Conservation (phyloP, 2,888 invertebrate genomes). For the Eurois occulta region DNA sequence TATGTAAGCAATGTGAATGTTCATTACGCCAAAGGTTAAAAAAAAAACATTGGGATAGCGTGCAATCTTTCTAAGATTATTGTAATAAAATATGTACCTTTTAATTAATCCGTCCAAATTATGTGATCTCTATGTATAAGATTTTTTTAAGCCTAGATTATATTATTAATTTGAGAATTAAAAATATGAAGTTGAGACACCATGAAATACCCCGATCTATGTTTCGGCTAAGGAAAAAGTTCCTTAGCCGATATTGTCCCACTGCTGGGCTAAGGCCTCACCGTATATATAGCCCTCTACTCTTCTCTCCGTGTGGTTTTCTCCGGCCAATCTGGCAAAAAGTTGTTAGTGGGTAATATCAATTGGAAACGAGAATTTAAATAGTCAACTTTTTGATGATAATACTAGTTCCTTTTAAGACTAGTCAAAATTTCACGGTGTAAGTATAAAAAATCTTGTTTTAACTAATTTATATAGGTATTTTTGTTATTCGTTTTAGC, state of each 20-base stretch:
- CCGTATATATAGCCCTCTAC: too few relatives aligned
- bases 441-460: background rate
- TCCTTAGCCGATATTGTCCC: too few relatives aligned
- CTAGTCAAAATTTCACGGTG: background rate
- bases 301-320: too few relatives aligned
- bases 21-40: background rate
- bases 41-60: background rate
- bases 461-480: background rate
- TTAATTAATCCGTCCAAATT: conserved; percentile 8
- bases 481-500: background rate
- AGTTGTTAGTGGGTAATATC: background rate
- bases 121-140: background rate
- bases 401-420: background rate
- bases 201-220: background rate
- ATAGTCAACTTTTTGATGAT: background rate
- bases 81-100: background rate
- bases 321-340: background rate
- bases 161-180: background rate
- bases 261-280: too few relatives aligned
- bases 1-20: background rate
- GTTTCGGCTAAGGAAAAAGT: too few relatives aligned
- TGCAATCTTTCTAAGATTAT: background rate
- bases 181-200: background rate
- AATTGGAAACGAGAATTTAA: background rate
- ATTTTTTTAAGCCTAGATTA: background rate